Conservation (phyloP, 2,888 invertebrate genomes). For the Teleogryllus oceanicus region DNA sequence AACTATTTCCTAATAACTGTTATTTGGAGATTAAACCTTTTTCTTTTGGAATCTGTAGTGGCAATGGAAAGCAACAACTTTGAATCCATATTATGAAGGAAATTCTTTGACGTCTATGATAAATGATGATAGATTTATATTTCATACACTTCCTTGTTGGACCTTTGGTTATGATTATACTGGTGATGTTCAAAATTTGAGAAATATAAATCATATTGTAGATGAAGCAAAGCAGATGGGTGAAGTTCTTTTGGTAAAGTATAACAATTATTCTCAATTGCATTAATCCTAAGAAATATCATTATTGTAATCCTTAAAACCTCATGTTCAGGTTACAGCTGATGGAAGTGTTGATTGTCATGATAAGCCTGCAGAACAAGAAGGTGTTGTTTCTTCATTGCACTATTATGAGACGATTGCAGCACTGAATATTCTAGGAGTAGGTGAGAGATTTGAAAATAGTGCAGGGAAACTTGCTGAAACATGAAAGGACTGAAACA, state of each 20-base stretch:
- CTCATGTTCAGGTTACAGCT: conserved; percentile 69
- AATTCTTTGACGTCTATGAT: conserved; percentile 69
- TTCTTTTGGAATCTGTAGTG: conserved; percentile 54
- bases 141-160: conserved; percentile 76
- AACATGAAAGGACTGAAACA: no score
- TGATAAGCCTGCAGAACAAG: conserved; percentile 81
- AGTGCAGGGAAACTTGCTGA: no score
- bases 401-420: conserved; percentile 81
- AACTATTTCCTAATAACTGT: not conserved
- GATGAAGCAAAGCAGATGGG: conserved; percentile 51
- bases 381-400: conserved; percentile 69
- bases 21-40: not conserved
- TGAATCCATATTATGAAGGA: conserved; percentile 91
- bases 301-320: conserved; percentile 26
- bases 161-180: conserved; percentile 80
- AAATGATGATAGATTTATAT: conserved; percentile 80
- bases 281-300: not conserved
- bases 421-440: conserved; percentile 65
- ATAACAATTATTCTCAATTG: not conserved
- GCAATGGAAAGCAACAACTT: conserved; percentile 80
- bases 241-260: conserved; percentile 47
- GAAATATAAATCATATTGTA: conserved; percentile 65
- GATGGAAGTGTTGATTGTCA: conserved; percentile 93
- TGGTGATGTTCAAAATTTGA: conserved; percentile 72
- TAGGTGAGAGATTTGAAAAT: conserved; percentile 46